Evolutionary conservation across 2,797 vertebrate genomes (phyloP).

Genomic region (Macropus fuliginosus): DNA sequence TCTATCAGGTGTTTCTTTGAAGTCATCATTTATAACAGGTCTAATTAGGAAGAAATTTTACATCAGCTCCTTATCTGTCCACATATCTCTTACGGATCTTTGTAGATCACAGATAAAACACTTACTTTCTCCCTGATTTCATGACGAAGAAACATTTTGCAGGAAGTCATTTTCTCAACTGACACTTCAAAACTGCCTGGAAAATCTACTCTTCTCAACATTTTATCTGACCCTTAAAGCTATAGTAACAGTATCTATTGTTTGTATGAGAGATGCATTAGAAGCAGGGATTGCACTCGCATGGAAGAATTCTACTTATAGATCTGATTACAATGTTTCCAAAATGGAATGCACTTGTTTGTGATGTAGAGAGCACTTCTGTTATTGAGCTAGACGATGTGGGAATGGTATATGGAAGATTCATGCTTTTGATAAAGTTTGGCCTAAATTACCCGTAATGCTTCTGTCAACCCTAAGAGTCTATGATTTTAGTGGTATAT

Average conservation of each 20-base stretch:
- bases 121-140: background rate
- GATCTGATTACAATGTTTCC: background rate
- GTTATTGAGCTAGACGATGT: background rate
- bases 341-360: background rate
- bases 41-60: background rate
- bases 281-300: background rate
- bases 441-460: background rate
- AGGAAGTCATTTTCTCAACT: background rate
- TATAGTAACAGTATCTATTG: background rate
- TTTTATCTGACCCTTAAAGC: background rate
- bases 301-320: background rate
- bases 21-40: background rate
- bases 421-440: background rate
- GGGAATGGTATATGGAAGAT: background rate
- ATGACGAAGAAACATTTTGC: background rate
- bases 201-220: background rate
- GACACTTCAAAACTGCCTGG: background rate
- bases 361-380: background rate
- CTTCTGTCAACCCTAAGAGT: background rate
- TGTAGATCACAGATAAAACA: background rate
- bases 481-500: background rate
- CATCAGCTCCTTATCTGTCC: background rate
- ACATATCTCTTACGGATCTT: background rate
- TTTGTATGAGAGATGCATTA: background rate
- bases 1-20: background rate